Evolutionary conservation across 2,888 invertebrate species (phyloP).

Genomic region (Drosophila sordidula): DNA sequence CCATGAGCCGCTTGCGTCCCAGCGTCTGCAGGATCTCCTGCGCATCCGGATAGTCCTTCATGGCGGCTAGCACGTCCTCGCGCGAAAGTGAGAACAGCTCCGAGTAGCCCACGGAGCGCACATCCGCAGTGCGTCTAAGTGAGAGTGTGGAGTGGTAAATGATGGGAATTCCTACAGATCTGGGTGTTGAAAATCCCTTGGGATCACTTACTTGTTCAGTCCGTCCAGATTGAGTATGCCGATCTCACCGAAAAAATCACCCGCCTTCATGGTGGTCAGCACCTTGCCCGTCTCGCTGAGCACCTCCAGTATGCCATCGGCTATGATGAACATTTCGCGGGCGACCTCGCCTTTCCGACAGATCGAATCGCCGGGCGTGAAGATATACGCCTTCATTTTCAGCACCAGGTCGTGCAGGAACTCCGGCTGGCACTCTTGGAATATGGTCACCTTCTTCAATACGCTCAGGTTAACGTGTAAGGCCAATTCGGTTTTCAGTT

Average conservation of each 20-base stretch:
- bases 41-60: slow-evolving; percentile 99
- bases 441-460: slow-evolving; percentile 97
- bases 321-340: slow-evolving; percentile 99
- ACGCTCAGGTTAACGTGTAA: slow-evolving; percentile 98
- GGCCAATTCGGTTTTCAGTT: slow-evolving; percentile 97
- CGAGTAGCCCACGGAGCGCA: slow-evolving; percentile 97
- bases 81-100: slow-evolving; percentile 97
- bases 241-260: slow-evolving; percentile 99
- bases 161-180: too few species aligned
- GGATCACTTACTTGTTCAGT: slow-evolving; percentile 92
- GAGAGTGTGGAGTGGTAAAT: too few species aligned
- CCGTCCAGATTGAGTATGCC: slow-evolving; percentile 98
- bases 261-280: slow-evolving; percentile 97
- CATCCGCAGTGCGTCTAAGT: slow-evolving; percentile 95
- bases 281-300: slow-evolving; percentile 97
- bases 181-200: too few species aligned
- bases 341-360: slow-evolving; percentile 97
- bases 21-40: slow-evolving; percentile 96
- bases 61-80: slow-evolving; percentile 96
- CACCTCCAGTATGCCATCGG: slow-evolving; percentile 97
- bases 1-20: slow-evolving; percentile 94
- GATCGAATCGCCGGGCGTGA: slow-evolving; percentile 98
- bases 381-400: slow-evolving; percentile 99
- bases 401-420: slow-evolving; percentile 98
- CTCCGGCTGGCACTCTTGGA: slow-evolving; percentile 99